phyloP scores from a whole-genome alignment of 2,113 vertebrate species.

The Trinectes maculatus region DNA sequence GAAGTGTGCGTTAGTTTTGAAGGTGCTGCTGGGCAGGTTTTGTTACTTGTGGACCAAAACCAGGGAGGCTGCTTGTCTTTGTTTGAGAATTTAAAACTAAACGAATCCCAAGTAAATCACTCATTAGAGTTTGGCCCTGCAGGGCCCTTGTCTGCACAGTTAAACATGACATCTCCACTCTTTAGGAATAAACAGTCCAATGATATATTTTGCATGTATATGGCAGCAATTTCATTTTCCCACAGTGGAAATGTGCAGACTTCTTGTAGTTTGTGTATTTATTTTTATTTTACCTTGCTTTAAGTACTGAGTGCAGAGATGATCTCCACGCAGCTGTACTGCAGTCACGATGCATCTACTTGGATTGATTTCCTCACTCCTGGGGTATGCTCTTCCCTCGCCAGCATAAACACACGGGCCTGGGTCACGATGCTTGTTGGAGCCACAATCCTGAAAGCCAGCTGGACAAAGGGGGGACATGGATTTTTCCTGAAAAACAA shows the following conservation, averaged over 20 bases:
- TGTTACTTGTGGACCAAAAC: no score
- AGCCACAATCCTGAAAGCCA: constrained; percentile 49
- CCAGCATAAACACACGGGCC: constrained; percentile 74
- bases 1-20: no score
- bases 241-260: constrained; percentile 17
- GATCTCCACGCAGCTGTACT: no score
- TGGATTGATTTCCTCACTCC: constrained; percentile 69
- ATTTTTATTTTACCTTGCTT: constrained; percentile 10
- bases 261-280: background rate
- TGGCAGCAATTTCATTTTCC: constrained; percentile 31
- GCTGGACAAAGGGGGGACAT: constrained; percentile 50
- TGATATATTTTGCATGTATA: constrained; percentile 54
- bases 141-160: constrained; percentile 33
- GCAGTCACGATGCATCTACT: no score
- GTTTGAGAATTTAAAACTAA: no score
- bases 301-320: constrained; percentile 14
- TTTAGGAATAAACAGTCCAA: constrained; percentile 48
- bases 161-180: constrained; percentile 2
- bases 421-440: constrained; percentile 50
- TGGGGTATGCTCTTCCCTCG: constrained; percentile 62
- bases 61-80: no score
- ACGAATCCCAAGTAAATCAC: no score
- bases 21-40: no score
- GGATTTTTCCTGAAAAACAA: constrained; percentile 53
- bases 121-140: constrained; percentile 17